phyloP scores from a whole-genome alignment of 2,797 vertebrate genomes.

The Phaenicophaeus curvirostris region DNA sequence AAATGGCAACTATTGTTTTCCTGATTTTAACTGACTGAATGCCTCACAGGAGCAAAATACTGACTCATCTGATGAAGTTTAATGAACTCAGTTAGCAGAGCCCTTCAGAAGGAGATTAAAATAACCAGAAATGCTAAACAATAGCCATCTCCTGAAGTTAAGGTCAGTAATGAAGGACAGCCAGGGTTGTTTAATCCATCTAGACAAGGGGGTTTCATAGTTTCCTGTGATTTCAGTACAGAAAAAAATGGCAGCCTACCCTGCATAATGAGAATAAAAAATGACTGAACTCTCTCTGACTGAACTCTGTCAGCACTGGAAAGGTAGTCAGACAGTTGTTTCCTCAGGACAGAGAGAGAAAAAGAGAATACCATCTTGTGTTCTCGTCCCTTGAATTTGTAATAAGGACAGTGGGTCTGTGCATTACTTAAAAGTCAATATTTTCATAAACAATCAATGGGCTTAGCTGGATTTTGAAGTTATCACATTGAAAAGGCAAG shows the following conservation, averaged over 20 bases:
- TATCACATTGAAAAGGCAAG: background rate
- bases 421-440: background rate
- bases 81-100: slow-evolving; percentile 15
- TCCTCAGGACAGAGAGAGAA: background rate
- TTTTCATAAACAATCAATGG: background rate
- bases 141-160: slow-evolving; percentile 27
- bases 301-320: background rate
- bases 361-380: background rate
- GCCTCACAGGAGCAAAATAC: background rate
- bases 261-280: background rate
- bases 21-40: background rate
- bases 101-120: slow-evolving; percentile 34
- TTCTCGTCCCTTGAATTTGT: background rate
- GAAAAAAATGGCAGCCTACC: background rate
- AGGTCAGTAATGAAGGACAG: slow-evolving; percentile 36
- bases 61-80: slow-evolving; percentile 29
- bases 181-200: slow-evolving; percentile 34
- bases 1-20: slow-evolving; percentile 19
- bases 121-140: slow-evolving; percentile 33
- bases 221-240: slow-evolving; percentile 1
- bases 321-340: background rate
- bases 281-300: background rate
- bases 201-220: background rate
- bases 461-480: background rate
- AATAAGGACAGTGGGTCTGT: background rate